Evolutionary conservation across 2,888 invertebrate species (phyloP).

Genomic region (Tineola bisselliella): DNA sequence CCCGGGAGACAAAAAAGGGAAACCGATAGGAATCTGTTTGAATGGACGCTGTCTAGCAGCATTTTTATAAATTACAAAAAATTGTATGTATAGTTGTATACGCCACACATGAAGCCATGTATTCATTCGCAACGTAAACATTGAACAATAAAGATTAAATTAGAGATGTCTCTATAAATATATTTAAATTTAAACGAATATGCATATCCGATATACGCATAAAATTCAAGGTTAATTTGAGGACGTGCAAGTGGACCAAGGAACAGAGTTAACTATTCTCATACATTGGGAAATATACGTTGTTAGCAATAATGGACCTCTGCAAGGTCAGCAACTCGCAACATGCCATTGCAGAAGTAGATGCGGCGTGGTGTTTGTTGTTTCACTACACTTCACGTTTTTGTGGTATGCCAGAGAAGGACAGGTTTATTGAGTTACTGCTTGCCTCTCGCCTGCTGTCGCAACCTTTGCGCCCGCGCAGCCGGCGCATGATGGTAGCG

Average conservation of each 20-base stretch:
- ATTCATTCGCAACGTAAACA: too few species aligned
- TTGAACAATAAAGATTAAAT: too few species aligned
- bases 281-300: conserved; percentile 41
- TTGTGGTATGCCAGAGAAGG: conserved; percentile 34
- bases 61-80: too few species aligned
- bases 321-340: conserved; percentile 55
- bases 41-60: too few species aligned
- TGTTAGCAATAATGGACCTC: conserved; percentile 57
- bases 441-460: conserved; percentile 43
- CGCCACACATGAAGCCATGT: too few species aligned
- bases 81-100: too few species aligned
- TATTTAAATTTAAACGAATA: too few species aligned
- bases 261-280: conserved; percentile 31
- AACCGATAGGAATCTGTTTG: too few species aligned
- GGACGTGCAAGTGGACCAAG: conserved; percentile 32
- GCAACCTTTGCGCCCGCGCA: conserved; percentile 53
- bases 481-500: conserved; percentile 23
- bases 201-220: background rate
- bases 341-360: conserved; percentile 31
- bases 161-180: too few species aligned
- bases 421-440: conserved; percentile 26
- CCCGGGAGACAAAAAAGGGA: too few species aligned
- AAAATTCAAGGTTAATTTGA: background rate
- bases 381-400: background rate
- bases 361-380: background rate